Evolutionary conservation across 2,888 invertebrate genomes (phyloP), one percentile per base, ranked within the genome.

Genomic region (Agrotis exclamationis): DNA sequence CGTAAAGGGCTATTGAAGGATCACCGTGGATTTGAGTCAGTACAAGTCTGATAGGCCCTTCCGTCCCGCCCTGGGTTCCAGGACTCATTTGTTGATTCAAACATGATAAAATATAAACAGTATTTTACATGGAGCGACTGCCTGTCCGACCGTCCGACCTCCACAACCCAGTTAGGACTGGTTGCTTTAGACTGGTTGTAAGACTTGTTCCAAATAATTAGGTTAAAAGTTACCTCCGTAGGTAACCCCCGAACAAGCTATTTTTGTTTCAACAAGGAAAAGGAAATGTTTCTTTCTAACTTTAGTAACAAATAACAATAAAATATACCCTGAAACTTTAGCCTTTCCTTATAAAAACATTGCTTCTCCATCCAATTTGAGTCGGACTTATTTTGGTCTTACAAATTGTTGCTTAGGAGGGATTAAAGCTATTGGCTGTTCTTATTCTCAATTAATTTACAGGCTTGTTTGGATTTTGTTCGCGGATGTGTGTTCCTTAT

Each of bases 271-370:
- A 20, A 24, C 50, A 62, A 62, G 53, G 28, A 28, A 60, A 63
- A 24, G 9, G n/a, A 33, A 59, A n/a, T 53, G 16, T 53, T 47
- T 57, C 58, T 48, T 58, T 45, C 56, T 20, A 54, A 57, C 22
- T 60, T 64, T 18, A 28, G 44, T 39, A 50, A 16, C 28, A 73
- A 66, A 78, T 59, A 67, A 54, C 56, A 60, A 45, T 5, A 7
- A 33, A 33, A 7, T 22, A 44, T 62, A 79, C 62, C 65, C 48
- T 66, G 44, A 63, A 73, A 48, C 24, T 60, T 79, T n/a, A 64
- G 48, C 48, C 24, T 60, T 48, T 5, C 24, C 13, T 47, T 64
- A 57, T 13, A 14, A 57, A 63, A 7, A 13, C 28, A 63, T 22
- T 63, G 51, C 47, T 70, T 48, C n/a, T 56, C 44, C 2, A 47